Evolutionary conservation across 2,888 invertebrate species (phyloP).

Genomic region (Caenorhabditis afra): DNA sequence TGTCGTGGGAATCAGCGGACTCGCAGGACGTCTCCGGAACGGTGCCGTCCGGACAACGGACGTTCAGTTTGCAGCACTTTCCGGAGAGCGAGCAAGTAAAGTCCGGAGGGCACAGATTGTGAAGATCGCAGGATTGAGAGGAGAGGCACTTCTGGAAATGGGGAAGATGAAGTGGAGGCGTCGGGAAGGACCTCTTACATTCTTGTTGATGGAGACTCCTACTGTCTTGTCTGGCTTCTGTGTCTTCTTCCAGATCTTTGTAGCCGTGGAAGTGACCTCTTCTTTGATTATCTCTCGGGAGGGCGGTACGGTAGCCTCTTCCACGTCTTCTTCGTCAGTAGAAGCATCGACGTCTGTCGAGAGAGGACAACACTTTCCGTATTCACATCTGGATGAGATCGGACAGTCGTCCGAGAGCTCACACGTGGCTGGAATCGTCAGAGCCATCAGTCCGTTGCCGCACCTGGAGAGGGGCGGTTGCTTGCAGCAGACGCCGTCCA

Average conservation of each 20-base stretch:
- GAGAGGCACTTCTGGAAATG: slow-evolving; percentile 62
- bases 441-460: slow-evolving; percentile 64
- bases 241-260: slow-evolving; percentile 42
- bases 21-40: slow-evolving; percentile 68
- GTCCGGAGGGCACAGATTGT: slow-evolving; percentile 67
- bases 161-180: background rate
- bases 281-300: slow-evolving; percentile 21
- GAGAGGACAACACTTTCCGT: slow-evolving; percentile 71
- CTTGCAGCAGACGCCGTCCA: slow-evolving; percentile 70
- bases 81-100: slow-evolving; percentile 69
- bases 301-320: slow-evolving; percentile 5
- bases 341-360: slow-evolving; percentile 9
- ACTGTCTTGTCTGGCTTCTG: slow-evolving; percentile 11
- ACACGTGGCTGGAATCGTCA: slow-evolving; percentile 67
- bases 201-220: slow-evolving; percentile 37
- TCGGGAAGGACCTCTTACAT: background rate
- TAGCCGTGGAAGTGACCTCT: slow-evolving; percentile 36
- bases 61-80: slow-evolving; percentile 64
- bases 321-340: slow-evolving; percentile 31
- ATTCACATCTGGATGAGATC: slow-evolving; percentile 67
- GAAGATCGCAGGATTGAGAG: slow-evolving; percentile 56
- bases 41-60: slow-evolving; percentile 69
- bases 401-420: slow-evolving; percentile 70
- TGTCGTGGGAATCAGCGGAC: slow-evolving; percentile 33
- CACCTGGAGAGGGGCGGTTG: slow-evolving; percentile 51